phyloP scores from a whole-genome alignment of 2,797 vertebrate species.

The Megalops cyprinoides region DNA sequence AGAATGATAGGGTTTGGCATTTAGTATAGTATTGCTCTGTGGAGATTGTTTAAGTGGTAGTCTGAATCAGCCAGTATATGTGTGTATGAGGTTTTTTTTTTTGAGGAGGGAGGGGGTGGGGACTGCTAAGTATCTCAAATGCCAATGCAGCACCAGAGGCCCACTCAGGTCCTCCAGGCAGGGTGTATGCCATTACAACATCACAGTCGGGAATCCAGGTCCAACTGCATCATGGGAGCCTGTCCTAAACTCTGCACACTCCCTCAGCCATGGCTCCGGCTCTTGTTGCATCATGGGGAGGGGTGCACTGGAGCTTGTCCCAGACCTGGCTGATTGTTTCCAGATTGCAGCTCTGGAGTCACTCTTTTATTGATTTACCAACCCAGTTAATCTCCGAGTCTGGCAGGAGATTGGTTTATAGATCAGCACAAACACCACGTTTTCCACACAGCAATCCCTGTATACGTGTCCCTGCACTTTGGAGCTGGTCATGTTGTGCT shows the following conservation, averaged over 20 bases:
- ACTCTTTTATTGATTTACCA: slow-evolving; percentile 3
- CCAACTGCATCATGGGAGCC: neutral
- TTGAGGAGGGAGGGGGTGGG: no score
- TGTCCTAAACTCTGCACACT: slow-evolving; percentile 30
- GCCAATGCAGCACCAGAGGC: no score
- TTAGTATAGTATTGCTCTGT: no score
- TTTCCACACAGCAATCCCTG: neutral
- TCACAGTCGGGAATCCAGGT: neutral
- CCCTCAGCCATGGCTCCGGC: slow-evolving; percentile 54
- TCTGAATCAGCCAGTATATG: no score
- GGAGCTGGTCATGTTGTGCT: neutral
- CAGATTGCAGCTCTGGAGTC: slow-evolving; percentile 60
- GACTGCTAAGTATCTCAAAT: no score
- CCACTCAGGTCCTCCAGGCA: neutral
- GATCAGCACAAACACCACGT: slow-evolving; percentile 5
- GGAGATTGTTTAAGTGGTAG: no score
- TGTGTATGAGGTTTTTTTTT: no score
- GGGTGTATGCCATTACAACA: neutral
- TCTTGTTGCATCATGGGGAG: slow-evolving; percentile 77
- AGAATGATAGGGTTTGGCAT: no score
- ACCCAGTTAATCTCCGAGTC: neutral
- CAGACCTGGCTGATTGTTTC: slow-evolving; percentile 75
- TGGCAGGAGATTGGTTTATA: neutral
- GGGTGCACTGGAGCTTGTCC: slow-evolving; percentile 58
- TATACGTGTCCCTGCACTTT: slow-evolving; percentile 10